These are phyloP conservation scores for Anser brachyrhynchus DNA, from an alignment of 2,113 vertebrate genomes.

Conservation along the genomic window DNA sequence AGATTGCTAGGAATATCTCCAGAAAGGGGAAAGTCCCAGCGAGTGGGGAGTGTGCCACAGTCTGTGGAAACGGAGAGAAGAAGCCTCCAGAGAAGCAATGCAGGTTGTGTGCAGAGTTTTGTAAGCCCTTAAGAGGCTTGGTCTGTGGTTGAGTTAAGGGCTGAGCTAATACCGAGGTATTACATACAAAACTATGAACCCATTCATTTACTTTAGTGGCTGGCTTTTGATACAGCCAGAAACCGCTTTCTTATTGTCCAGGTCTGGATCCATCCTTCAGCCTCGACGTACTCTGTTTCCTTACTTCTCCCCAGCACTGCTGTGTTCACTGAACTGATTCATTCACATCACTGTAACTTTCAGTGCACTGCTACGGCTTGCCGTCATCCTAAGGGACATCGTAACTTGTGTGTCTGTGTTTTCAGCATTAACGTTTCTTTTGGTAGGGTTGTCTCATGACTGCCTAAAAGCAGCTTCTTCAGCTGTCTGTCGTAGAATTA, in stretches of 20 bases:
- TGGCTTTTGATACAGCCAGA: background rate
- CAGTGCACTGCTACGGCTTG: background rate
- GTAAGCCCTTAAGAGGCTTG: background rate
- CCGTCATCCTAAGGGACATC: background rate
- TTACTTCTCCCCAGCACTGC: background rate
- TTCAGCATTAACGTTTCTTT: background rate
- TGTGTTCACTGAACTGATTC: fast-evolving
- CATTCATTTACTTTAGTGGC: background rate
- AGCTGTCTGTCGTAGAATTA: background rate
- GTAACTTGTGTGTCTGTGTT: background rate
- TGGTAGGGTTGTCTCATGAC: fast-evolving
- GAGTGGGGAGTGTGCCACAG: background rate
- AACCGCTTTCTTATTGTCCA: background rate
- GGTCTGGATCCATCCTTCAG: background rate
- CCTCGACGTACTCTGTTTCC: background rate
- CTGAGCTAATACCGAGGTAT: background rate
- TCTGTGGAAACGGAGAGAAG: fast-evolving
- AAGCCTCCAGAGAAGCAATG: background rate
- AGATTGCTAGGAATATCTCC: background rate
- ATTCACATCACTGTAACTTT: background rate
- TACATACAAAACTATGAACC: background rate
- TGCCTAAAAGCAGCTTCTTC: background rate
- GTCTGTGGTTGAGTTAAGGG: background rate
- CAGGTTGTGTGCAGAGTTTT: background rate
- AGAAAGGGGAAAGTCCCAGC: background rate